These are phyloP conservation scores for Siphamia tubifer DNA, from an alignment of 2,113 vertebrate genomes.

Conservation along the genomic window DNA sequence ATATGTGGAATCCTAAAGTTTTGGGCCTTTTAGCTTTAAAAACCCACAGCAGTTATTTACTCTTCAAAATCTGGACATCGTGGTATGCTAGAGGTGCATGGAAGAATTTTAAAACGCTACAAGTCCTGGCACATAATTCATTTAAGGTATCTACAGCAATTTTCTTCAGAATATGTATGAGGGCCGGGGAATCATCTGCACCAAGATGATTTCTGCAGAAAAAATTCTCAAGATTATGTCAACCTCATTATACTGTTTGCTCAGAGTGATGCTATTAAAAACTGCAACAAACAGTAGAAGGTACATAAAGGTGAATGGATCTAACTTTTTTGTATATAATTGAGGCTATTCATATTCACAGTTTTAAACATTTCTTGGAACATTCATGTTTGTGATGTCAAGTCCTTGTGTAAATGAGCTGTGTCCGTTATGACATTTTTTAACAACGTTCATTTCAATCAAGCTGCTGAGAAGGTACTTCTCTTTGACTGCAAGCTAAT, in stretches of 20 bases:
- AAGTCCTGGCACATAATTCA: background rate
- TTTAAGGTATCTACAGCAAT: background rate
- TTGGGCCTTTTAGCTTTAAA: background rate
- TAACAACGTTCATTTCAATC: slow-evolving; percentile 72
- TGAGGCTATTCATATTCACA: background rate
- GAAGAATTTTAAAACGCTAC: background rate
- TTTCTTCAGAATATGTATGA: background rate
- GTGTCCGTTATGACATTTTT: slow-evolving; percentile 58
- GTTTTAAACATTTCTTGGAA: slow-evolving; percentile 12
- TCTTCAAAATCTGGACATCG: background rate
- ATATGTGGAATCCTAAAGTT: background rate
- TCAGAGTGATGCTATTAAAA: too few relatives aligned
- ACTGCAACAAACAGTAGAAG: too few relatives aligned
- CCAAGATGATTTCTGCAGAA: background rate
- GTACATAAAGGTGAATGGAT: background rate
- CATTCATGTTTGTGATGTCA: slow-evolving; percentile 20
- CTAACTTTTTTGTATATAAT: background rate
- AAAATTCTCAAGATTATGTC: background rate
- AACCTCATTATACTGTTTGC: background rate
- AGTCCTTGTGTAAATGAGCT: slow-evolving; percentile 46
- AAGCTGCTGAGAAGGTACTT: slow-evolving; percentile 68
- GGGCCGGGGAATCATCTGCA: background rate
- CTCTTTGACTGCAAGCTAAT: slow-evolving; percentile 77
- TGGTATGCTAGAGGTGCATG: background rate
- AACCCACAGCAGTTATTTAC: background rate